Percentiles rank a stretch among this genome's conserved stretches.
Conservation (phyloP, 2,797 vertebrate species). For the Anniella stebbinsi region DNA sequence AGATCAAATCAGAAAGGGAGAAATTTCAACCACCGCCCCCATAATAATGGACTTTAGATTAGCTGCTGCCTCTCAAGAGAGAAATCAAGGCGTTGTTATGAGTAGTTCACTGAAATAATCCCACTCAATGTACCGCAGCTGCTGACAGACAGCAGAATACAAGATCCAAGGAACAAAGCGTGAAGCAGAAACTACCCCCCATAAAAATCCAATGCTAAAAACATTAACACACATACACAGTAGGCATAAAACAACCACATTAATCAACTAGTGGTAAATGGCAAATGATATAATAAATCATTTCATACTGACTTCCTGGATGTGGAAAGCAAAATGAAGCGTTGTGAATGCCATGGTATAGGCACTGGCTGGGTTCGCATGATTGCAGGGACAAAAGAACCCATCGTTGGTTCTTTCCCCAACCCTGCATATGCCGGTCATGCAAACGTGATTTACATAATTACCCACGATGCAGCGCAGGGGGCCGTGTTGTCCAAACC, state of each 20-base stretch:
- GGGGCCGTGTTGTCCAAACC: too few relatives aligned
- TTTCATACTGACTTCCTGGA: background rate
- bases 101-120: constrained; percentile 5
- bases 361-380: too few relatives aligned
- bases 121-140: background rate
- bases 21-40: background rate
- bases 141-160: background rate
- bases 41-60: background rate
- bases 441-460: too few relatives aligned
- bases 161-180: background rate
- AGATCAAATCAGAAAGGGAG: background rate
- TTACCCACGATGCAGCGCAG: too few relatives aligned
- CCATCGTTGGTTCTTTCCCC: too few relatives aligned
- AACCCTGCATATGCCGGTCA: too few relatives aligned
- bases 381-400: too few relatives aligned
- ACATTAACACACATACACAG: background rate
- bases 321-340: background rate
- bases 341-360: background rate
- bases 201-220: background rate
- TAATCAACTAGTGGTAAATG: background rate
- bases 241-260: background rate
- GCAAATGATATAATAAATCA: background rate
- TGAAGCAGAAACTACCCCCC: background rate
- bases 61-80: background rate
- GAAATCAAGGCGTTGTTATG: background rate